Evolutionary conservation across 2,797 vertebrate genomes (phyloP), one percentile per base, ranked within the genome.

Genomic region (Semotilus atromaculatus): DNA sequence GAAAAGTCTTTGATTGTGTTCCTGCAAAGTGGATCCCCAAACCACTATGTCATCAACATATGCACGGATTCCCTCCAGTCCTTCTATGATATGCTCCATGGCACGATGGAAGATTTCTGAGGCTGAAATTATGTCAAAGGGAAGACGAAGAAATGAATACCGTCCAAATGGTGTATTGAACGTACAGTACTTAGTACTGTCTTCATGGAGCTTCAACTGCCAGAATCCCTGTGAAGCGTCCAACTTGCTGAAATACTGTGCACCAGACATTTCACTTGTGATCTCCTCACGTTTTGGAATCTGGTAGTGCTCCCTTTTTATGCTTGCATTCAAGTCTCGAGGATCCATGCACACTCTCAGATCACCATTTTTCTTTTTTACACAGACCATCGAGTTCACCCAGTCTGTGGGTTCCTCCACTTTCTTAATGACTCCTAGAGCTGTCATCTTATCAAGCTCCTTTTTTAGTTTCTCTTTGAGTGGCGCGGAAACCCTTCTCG

Each of bases 321-420:
- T 75, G 48, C 77, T 81, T 11, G 7, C 34, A 66, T 86, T 83
- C 2, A 87, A 10, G 36, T 87, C 48, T 81, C 31, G 80, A 9
- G 60, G 86, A 76, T 87, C 82, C 78, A 87, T 85, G 64, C 82
- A 85, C n/a, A 81, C 19, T 43, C 36, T 31, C 21, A 71, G n/a
- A 6, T 45, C 70, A 45, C 40, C 38, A 13, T 45, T 72, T 45
- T 45, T 45, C n/a, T 72, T 45, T 29, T 72, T 45, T 1, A 29
- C 31, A 31, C 66, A 29, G 3, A 67, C 60, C 82, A 83, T 58
- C 7, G 10, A 60, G 88, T 74, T 66, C 21, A 87, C 82, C 83
- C 83, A 81, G 85, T 92, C 91, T 90, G 92, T 81, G 38, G 80
- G 66, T 9, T 36, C 19, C 19, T 67, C 19, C 66, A n/a, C n/a